phyloP scores from a whole-genome alignment of 2,797 vertebrate genomes.

The Pagetopsis macropterus region DNA sequence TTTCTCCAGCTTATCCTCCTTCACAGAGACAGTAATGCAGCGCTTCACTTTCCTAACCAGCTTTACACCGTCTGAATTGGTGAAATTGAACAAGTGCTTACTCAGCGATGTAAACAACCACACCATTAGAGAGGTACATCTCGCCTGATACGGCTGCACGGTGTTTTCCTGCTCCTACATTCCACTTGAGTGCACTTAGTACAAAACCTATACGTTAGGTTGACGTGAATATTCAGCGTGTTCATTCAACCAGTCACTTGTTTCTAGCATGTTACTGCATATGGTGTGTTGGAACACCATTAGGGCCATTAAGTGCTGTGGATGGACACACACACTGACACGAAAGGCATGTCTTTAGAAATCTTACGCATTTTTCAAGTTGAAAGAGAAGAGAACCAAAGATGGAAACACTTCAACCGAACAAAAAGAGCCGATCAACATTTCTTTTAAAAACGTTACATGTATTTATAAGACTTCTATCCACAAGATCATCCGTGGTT shows the following conservation, averaged over 20 bases:
- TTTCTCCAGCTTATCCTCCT: constrained; percentile 37
- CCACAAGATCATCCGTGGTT: constrained; percentile 2
- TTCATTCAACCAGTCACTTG: constrained; percentile 28
- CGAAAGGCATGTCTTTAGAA: constrained; percentile 14
- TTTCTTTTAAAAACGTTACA: not conserved
- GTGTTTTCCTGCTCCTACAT: constrained; percentile 3
- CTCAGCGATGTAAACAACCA: constrained; percentile 14
- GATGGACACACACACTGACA: constrained; percentile 10
- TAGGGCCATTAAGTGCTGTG: constrained; percentile 1
- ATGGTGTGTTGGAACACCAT: constrained; percentile 4
- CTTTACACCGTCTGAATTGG: constrained; percentile 15
- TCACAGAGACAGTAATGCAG: constrained; percentile 20
- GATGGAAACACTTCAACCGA: constrained; percentile 2
- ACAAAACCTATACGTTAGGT: not conserved
- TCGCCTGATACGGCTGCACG: not conserved
- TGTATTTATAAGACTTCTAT: not conserved
- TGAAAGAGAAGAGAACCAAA: constrained; percentile 10
- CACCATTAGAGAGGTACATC: constrained; percentile 19
- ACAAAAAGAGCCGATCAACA: constrained; percentile 24
- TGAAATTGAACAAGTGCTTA: constrained; percentile 32
- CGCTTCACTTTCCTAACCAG: constrained; percentile 16
- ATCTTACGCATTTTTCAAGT: constrained; percentile 4
- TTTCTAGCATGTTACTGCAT: constrained; percentile 15
- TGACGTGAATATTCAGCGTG: constrained; percentile 30
- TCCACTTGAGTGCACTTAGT: constrained; percentile 20